Percentiles rank a stretch among this genome's conserved stretches.
Evolutionary conservation across 1,140 invertebrate species (phyloP).

Genomic region (Sinonovacula constricta): DNA sequence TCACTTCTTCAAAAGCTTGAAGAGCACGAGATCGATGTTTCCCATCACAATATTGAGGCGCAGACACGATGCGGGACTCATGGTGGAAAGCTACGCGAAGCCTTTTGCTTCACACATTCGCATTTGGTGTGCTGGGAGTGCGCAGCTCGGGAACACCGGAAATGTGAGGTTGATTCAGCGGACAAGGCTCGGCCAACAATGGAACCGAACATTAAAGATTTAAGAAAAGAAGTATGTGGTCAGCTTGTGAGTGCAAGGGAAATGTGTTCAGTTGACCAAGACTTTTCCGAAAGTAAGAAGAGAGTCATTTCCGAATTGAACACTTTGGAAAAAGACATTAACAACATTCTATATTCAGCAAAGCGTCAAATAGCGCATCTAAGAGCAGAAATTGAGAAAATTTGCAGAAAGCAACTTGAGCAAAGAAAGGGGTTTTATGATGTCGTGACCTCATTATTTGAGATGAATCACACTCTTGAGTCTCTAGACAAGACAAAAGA

Average conservation of each 20-base stretch:
- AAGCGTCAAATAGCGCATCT: constrained; percentile 18
- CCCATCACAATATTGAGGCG: neutral
- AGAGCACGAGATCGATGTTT: neutral
- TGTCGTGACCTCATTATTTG: constrained; percentile 21
- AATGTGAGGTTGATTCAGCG: constrained; percentile 28
- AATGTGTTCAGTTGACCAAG: constrained; percentile 10
- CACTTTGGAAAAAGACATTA: constrained; percentile 15
- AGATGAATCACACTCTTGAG: constrained; percentile 21
- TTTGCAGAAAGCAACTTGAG: constrained; percentile 8
- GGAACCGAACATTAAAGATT: constrained; percentile 21
- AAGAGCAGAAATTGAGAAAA: constrained; percentile 13
- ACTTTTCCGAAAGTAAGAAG: constrained; percentile 18
- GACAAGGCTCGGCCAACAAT: constrained; percentile 31
- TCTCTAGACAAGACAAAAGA: neutral
- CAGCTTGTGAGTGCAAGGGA: constrained; percentile 25
- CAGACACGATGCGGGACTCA: constrained; percentile 9
- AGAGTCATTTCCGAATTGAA: constrained; percentile 8
- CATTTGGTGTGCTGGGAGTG: constrained; percentile 48
- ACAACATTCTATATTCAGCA: constrained; percentile 3
- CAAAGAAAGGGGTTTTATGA: constrained; percentile 40
- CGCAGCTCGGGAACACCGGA: constrained; percentile 40
- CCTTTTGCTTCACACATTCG: constrained; percentile 44
- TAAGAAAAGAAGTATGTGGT: constrained; percentile 8
- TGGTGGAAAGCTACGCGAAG: constrained; percentile 35
- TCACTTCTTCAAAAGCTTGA: constrained; percentile 22